These are phyloP conservation scores for Ictalurus punctatus DNA, from an alignment of 2,113 vertebrate genomes.

Conservation along the genomic window DNA sequence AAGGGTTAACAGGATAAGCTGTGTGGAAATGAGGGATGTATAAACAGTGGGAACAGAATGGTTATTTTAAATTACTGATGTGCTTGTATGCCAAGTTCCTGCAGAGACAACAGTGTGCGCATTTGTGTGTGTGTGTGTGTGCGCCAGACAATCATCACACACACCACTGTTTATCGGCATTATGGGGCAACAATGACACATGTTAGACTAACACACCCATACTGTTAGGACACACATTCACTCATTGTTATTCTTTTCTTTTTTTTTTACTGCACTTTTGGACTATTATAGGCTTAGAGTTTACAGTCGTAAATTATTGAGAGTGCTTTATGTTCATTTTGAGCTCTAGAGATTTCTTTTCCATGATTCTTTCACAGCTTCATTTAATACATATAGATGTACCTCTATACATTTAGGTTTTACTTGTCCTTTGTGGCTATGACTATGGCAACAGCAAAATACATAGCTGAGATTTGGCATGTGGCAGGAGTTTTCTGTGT, in stretches of 20 bases:
- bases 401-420: slow-evolving; percentile 1
- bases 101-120: slow-evolving; percentile 29
- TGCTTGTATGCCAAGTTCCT: slow-evolving; percentile 46
- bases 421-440: background rate
- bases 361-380: background rate
- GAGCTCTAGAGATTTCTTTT: background rate
- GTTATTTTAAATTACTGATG: slow-evolving; percentile 51
- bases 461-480: slow-evolving; percentile 2
- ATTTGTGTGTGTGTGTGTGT: slow-evolving; percentile 33
- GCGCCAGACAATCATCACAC: background rate
- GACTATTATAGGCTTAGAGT: slow-evolving; percentile 1
- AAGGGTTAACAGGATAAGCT: background rate
- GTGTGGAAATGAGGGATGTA: slow-evolving; percentile 44
- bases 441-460: slow-evolving; percentile 17
- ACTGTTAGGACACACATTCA: background rate
- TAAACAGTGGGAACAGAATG: slow-evolving; percentile 34
- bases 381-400: slow-evolving; percentile 9
- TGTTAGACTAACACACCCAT: slow-evolving; percentile 17
- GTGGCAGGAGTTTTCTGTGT: slow-evolving; percentile 2
- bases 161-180: background rate
- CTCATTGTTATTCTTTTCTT: background rate
- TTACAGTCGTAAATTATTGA: slow-evolving; percentile 26
- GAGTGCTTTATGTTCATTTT: background rate
- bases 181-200: slow-evolving; percentile 4
- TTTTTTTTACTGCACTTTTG: background rate